These are phyloP conservation scores for Thinocorus orbignyianus DNA, from an alignment of 2,113 vertebrate genomes.

Conservation along the genomic window DNA sequence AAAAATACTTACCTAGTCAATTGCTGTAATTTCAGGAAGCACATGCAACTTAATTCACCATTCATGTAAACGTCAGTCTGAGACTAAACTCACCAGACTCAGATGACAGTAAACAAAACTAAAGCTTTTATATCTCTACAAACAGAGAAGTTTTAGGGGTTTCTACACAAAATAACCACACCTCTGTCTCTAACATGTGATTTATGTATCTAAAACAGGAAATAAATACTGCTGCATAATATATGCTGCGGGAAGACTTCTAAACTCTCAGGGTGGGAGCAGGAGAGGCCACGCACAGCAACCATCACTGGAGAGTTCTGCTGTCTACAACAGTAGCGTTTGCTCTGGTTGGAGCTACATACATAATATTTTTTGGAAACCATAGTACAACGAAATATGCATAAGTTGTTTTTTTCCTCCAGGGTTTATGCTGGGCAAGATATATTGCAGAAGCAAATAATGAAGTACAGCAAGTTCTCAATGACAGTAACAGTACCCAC, in stretches of 20 bases:
- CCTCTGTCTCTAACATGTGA: background rate
- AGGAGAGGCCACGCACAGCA: background rate
- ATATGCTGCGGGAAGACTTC: background rate
- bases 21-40: background rate
- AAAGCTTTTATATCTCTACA: background rate
- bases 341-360: background rate
- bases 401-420: background rate
- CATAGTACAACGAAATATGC: background rate
- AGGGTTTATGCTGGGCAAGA: background rate
- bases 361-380: background rate
- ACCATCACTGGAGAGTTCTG: background rate
- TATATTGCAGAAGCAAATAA: background rate
- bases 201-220: background rate
- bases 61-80: background rate
- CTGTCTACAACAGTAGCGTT: background rate
- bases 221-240: background rate
- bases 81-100: background rate
- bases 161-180: background rate
- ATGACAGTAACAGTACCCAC: background rate
- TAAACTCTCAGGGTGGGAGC: background rate
- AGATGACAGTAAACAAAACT: background rate
- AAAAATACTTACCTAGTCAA: background rate
- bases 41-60: background rate
- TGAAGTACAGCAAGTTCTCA: background rate
- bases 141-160: background rate